A percentile compares a stretch with the other conserved stretches of the same genome.
phyloP scores from a whole-genome alignment of 2,797 vertebrate species.

The Anableps anableps region DNA sequence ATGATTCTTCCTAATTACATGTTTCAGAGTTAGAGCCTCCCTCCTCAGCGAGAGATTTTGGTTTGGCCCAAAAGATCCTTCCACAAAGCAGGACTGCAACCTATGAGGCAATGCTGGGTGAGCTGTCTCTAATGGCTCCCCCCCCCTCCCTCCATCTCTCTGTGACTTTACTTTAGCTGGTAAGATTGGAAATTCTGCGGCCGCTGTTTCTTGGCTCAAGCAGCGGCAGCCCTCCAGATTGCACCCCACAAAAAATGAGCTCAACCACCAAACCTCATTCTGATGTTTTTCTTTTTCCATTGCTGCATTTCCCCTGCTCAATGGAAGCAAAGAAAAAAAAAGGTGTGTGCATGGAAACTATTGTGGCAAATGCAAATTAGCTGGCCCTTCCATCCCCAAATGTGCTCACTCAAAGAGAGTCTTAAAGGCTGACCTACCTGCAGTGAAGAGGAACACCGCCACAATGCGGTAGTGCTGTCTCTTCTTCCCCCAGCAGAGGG shows the following conservation, averaged over 20 bases:
- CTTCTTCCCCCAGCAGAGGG: slow-evolving; percentile 82
- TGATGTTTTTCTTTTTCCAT: slow-evolving; percentile 31
- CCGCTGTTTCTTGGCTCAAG: slow-evolving; percentile 64
- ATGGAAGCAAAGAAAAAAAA: slow-evolving; percentile 15
- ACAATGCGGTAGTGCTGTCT: slow-evolving; percentile 81
- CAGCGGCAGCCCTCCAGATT: slow-evolving; percentile 52
- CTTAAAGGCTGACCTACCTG: slow-evolving; percentile 72
- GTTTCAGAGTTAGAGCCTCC: slow-evolving; percentile 40
- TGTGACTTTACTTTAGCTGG: slow-evolving; percentile 64
- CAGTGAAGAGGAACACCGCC: slow-evolving; percentile 83
- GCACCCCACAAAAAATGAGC: slow-evolving; percentile 65
- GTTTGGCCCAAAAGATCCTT: slow-evolving; percentile 19
- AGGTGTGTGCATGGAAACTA: slow-evolving; percentile 39
- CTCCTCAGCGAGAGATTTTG: slow-evolving; percentile 25
- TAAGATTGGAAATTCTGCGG: slow-evolving; percentile 69
- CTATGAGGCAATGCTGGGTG: slow-evolving; percentile 30
- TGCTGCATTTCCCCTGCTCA: slow-evolving; percentile 29
- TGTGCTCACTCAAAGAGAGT: background rate
- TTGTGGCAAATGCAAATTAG: slow-evolving; percentile 14
- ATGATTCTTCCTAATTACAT: slow-evolving; percentile 29
- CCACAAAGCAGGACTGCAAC: slow-evolving; percentile 22
- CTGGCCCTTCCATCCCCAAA: slow-evolving; percentile 22
- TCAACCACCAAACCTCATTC: slow-evolving; percentile 18
- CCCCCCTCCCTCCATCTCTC: slow-evolving; percentile 15
- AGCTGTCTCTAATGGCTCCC: slow-evolving; percentile 38